Evolutionary conservation across 2,888 invertebrate genomes (phyloP).

Genomic region (Macaria notata): DNA sequence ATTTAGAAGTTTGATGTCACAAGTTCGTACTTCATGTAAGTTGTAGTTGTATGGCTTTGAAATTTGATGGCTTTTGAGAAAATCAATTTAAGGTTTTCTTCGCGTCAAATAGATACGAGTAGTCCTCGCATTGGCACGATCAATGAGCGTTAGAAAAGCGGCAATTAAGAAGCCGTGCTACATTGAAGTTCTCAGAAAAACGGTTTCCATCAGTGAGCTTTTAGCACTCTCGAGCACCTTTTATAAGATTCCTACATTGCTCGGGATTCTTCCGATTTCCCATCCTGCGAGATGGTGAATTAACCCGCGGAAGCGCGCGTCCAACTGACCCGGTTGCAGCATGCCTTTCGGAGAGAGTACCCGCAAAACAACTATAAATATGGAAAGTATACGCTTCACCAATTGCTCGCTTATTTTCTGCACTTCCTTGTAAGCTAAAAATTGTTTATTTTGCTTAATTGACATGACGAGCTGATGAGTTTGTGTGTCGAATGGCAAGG

Average conservation of each 20-base stretch:
- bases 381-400: slow-evolving; percentile 64
- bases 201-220: too few relatives aligned
- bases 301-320: slow-evolving; percentile 46
- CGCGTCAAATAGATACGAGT: too few relatives aligned
- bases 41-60: too few relatives aligned
- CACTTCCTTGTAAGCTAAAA: slow-evolving; percentile 41
- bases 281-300: slow-evolving; percentile 40
- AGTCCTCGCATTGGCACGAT: too few relatives aligned
- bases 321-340: slow-evolving; percentile 59
- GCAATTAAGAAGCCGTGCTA: too few relatives aligned
- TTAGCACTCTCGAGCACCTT: slow-evolving; percentile 7
- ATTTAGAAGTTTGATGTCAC: too few relatives aligned
- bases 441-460: slow-evolving; percentile 36
- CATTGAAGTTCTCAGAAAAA: too few relatives aligned
- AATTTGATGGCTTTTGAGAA: too few relatives aligned
- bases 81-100: too few relatives aligned
- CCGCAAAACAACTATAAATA: slow-evolving; percentile 61
- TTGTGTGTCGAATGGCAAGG: slow-evolving; percentile 10
- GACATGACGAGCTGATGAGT: slow-evolving; percentile 15
- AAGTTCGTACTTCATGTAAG: too few relatives aligned
- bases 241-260: slow-evolving; percentile 1
- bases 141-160: too few relatives aligned
- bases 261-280: slow-evolving; percentile 20
- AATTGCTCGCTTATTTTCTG: slow-evolving; percentile 35
- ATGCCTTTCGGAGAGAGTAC: slow-evolving; percentile 62